Conservation (phyloP, 2,797 vertebrate genomes). For the Erethizon dorsatum region DNA sequence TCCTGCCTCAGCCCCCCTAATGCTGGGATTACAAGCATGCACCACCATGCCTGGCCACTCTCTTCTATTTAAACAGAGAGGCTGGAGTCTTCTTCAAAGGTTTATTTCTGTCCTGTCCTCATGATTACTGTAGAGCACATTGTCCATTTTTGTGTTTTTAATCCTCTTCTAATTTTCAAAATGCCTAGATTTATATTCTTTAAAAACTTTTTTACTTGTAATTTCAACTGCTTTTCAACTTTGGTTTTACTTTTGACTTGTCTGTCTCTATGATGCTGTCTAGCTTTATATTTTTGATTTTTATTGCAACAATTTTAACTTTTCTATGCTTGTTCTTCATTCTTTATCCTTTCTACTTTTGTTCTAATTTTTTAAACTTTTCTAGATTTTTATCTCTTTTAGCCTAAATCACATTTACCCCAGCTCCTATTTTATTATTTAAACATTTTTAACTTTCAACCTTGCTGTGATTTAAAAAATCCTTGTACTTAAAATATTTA, state of each 20-base stretch:
- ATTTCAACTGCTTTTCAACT: neutral
- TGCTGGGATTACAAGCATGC: neutral
- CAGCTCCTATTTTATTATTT: constrained; percentile 8
- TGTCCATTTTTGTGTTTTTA: neutral
- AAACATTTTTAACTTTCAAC: constrained; percentile 5
- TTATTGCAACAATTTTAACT: neutral
- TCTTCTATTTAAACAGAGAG: neutral
- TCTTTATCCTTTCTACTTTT: constrained; percentile 19
- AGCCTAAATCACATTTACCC: neutral
- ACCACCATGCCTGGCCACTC: neutral
- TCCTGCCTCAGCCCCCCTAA: neutral
- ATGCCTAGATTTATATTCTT: constrained; percentile 34
- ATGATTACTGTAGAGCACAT: neutral
- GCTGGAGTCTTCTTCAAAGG: neutral
- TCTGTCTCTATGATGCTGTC: neutral
- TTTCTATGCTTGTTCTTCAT: neutral
- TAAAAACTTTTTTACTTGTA: neutral
- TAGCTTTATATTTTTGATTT: constrained; percentile 3
- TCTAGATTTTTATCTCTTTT: neutral
- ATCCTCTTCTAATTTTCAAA: neutral
- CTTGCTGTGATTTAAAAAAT: neutral
- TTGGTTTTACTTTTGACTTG: constrained; percentile 3
- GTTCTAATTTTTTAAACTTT: neutral
- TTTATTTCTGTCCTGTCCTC: neutral
- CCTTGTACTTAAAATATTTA: neutral